Evolutionary conservation across 2,888 invertebrate species (phyloP).

Genomic region (Lasioglossum leucozonium): DNA sequence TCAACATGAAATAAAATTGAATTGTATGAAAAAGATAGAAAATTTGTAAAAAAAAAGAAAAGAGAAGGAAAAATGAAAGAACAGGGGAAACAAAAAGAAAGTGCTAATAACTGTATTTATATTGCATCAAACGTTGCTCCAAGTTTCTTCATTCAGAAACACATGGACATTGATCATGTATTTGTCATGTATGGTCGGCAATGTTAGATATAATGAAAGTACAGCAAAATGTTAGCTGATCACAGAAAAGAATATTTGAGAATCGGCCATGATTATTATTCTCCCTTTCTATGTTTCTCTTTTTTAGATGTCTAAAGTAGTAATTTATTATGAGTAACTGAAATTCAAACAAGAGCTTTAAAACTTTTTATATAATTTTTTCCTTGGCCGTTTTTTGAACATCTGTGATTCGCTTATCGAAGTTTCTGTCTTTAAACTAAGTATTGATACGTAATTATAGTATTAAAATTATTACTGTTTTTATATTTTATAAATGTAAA

Average conservation of each 20-base stretch:
- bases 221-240: slow-evolving; percentile 63
- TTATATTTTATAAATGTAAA: slow-evolving; percentile 77
- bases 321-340: slow-evolving; percentile 70
- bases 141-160: background rate
- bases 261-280: slow-evolving; percentile 71
- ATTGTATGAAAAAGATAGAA: slow-evolving; percentile 60
- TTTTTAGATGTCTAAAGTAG: slow-evolving; percentile 68
- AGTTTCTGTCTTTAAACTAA: slow-evolving; percentile 63
- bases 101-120: slow-evolving; percentile 62
- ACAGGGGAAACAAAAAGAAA: slow-evolving; percentile 29
- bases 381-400: slow-evolving; percentile 75
- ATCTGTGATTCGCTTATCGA: slow-evolving; percentile 72
- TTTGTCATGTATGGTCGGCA: slow-evolving; percentile 20
- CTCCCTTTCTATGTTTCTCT: slow-evolving; percentile 57
- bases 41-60: slow-evolving; percentile 58
- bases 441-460: slow-evolving; percentile 66
- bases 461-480: slow-evolving; percentile 75
- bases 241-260: slow-evolving; percentile 71
- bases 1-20: slow-evolving; percentile 64
- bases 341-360: slow-evolving; percentile 49
- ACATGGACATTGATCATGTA: background rate
- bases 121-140: slow-evolving; percentile 69
- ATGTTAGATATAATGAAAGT: slow-evolving; percentile 73
- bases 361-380: slow-evolving; percentile 46
- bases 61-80: slow-evolving; percentile 24